Evolutionary conservation across 1,140 invertebrate species (phyloP).

Genomic region (Asobara japonica): DNA sequence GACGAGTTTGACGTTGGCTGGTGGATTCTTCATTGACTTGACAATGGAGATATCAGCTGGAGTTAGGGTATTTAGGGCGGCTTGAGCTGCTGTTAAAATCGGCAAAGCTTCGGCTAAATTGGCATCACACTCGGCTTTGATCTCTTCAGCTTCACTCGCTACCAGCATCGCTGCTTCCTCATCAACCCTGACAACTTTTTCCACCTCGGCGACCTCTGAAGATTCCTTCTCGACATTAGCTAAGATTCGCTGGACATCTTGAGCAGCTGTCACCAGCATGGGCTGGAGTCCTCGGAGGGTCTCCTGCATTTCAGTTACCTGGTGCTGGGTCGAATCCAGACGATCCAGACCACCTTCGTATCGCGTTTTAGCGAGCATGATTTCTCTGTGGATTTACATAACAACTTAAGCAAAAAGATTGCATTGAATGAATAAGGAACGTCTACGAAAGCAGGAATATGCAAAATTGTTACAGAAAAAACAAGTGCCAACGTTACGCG

Average conservation of each 20-base stretch:
- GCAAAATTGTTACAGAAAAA: too few species aligned
- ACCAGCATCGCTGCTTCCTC: constrained; percentile 71
- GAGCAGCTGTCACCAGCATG: constrained; percentile 84
- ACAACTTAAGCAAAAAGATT: too few species aligned
- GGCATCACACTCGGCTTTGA: constrained; percentile 95
- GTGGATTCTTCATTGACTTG: constrained; percentile 98
- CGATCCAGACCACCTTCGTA: constrained; percentile 91
- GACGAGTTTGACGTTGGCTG: constrained; percentile 90
- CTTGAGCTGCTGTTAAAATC: constrained; percentile 88
- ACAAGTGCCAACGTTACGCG: too few species aligned
- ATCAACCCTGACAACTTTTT: constrained; percentile 73
- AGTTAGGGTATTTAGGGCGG: constrained; percentile 91
- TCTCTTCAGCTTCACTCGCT: constrained; percentile 79
- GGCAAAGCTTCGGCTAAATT: constrained; percentile 94
- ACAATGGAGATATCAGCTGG: constrained; percentile 92
- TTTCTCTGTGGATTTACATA: constrained; percentile 65
- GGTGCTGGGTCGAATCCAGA: constrained; percentile 82
- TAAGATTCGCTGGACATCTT: constrained; percentile 84
- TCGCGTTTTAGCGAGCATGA: constrained; percentile 73
- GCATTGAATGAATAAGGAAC: too few species aligned
- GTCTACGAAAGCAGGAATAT: too few species aligned
- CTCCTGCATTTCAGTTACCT: constrained; percentile 87
- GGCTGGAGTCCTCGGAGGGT: constrained; percentile 88
- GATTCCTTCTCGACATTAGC: constrained; percentile 84
- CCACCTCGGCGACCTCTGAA: constrained; percentile 83